Evolutionary conservation across 1,140 invertebrate species (phyloP).

Genomic region (Rhyzopertha dominica): DNA sequence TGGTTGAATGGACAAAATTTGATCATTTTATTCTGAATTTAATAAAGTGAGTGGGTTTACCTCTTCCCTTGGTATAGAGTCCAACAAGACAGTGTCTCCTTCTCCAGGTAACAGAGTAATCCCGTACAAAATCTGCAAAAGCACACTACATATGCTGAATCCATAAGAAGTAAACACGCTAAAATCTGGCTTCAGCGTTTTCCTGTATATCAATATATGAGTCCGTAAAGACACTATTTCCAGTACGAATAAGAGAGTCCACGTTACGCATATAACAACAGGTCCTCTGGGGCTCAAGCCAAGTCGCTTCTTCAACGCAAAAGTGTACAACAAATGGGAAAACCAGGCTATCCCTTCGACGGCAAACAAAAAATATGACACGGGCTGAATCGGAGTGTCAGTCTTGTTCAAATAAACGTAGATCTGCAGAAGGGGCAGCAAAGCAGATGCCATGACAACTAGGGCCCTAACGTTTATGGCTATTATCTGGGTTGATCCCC

Average conservation of each 20-base stretch:
- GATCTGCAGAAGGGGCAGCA: conserved; percentile 60
- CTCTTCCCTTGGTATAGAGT: conserved; percentile 15
- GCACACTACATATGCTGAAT: conserved; percentile 48
- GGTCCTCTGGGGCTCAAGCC: conserved; percentile 67
- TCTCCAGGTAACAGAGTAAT: conserved; percentile 57
- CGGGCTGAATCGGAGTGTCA: conserved; percentile 44
- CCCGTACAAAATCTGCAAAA: conserved; percentile 56
- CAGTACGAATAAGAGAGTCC: conserved; percentile 59
- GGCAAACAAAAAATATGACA: conserved; percentile 64
- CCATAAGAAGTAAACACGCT: conserved; percentile 44
- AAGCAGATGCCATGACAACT: conserved; percentile 55
- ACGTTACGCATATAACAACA: conserved; percentile 58
- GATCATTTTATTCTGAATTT: no score
- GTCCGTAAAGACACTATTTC: conserved; percentile 54
- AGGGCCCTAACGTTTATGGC: conserved; percentile 59
- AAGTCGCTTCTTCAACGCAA: conserved; percentile 60
- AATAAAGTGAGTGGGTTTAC: no score
- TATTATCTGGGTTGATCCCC: conserved; percentile 54
- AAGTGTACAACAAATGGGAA: conserved; percentile 69
- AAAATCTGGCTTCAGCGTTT: conserved; percentile 37
- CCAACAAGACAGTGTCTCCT: conserved; percentile 38
- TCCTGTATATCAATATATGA: conserved; percentile 33
- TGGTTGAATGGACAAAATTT: no score
- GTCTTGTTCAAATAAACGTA: conserved; percentile 49
- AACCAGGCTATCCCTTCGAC: conserved; percentile 71